These are phyloP conservation scores for Pangasius djambal DNA, from an alignment of 2,797 vertebrate species.

Conservation along the genomic window DNA sequence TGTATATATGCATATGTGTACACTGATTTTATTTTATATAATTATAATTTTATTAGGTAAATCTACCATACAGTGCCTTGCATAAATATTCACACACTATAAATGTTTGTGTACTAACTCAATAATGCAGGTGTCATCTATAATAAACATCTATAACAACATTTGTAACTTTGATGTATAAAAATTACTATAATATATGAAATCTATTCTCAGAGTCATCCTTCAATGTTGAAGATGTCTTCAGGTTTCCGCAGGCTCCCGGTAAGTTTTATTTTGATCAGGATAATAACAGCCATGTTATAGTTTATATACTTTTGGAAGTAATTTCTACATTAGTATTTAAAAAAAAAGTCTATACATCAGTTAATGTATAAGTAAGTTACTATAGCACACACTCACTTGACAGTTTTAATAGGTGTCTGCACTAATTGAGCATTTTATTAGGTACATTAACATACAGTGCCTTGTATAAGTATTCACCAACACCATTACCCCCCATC, in stretches of 20 bases:
- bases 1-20: not conserved
- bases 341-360: not conserved
- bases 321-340: not conserved
- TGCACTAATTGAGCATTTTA: not conserved
- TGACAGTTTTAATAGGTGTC: not conserved
- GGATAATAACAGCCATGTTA: not conserved
- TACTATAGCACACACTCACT: not conserved
- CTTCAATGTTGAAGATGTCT: slow-evolving; percentile 48
- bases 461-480: not conserved
- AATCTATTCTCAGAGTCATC: slow-evolving; percentile 38
- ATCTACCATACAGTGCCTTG: too few species aligned
- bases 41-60: too few species aligned
- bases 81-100: too few species aligned
- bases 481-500: not conserved
- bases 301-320: not conserved
- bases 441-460: not conserved
- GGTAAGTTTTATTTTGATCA: slow-evolving; percentile 37
- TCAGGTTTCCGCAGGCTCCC: slow-evolving; percentile 17
- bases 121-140: too few species aligned
- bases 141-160: not conserved
- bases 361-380: too few species aligned
- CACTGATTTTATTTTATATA: too few species aligned
- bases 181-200: not conserved
- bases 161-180: too few species aligned
- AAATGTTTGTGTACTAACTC: too few species aligned